Conservation (phyloP, 1,140 invertebrate species). For the Psix sp. region DNA sequence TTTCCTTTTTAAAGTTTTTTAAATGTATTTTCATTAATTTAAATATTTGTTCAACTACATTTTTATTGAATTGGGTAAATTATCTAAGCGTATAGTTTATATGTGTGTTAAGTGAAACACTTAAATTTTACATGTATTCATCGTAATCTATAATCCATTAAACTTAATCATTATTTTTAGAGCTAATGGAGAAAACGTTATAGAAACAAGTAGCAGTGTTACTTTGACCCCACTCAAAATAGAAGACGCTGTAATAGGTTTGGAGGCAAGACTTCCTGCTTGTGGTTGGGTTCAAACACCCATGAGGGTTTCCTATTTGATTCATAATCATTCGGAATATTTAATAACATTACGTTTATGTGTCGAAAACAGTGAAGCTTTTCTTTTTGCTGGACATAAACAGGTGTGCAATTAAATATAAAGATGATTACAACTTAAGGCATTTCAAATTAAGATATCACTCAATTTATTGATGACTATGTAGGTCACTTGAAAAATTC, state of each 20-base stretch:
- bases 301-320: conserved; percentile 82
- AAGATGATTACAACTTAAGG: no score
- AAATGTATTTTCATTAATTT: conserved; percentile 33
- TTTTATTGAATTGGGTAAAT: no score
- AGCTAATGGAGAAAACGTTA: conserved; percentile 59
- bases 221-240: conserved; percentile 79
- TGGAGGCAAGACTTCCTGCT: conserved; percentile 85
- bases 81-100: no score
- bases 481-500: no score
- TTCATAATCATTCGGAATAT: conserved; percentile 84
- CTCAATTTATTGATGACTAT: no score
- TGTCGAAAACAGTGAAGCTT: conserved; percentile 89
- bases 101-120: no score
- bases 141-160: no score
- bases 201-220: conserved; percentile 76
- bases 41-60: no score
- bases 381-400: conserved; percentile 94
- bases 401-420: conserved; percentile 78
- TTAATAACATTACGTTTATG: conserved; percentile 85
- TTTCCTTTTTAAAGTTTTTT: conserved; percentile 24
- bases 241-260: conserved; percentile 83
- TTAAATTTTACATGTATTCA: no score
- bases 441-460: conserved; percentile 1
- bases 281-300: conserved; percentile 85
- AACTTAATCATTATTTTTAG: no score